Evolutionary conservation across 1,140 invertebrate species (phyloP).

Genomic region (Drosophila nannoptera): DNA sequence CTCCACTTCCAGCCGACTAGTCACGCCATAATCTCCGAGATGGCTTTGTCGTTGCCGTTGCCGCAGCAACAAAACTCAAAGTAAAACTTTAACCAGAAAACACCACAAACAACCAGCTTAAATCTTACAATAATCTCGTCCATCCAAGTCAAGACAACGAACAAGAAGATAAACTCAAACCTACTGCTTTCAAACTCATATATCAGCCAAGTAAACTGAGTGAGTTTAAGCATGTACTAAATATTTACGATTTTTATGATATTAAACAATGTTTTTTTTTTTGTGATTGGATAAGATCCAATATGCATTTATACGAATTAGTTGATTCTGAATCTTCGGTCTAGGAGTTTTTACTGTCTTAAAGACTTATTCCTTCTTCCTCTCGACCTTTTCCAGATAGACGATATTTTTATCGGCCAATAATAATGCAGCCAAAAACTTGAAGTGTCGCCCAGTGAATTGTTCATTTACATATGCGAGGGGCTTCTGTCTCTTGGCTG

Average conservation of each 20-base stretch:
- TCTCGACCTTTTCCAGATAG: no score
- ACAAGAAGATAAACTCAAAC: slow-evolving; percentile 22
- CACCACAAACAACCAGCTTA: slow-evolving; percentile 35
- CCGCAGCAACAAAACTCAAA: slow-evolving; percentile 27
- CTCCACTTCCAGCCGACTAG: slow-evolving; percentile 20
- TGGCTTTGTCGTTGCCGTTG: slow-evolving; percentile 27
- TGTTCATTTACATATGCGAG: slow-evolving; percentile 50
- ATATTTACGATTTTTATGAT: neutral
- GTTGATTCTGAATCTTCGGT: no score
- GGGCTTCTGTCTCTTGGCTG: slow-evolving; percentile 24
- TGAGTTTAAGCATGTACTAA: neutral
- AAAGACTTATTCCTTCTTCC: no score
- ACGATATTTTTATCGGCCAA: no score
- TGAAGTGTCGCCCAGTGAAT: slow-evolving; percentile 7
- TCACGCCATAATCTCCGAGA: slow-evolving; percentile 29
- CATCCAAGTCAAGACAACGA: slow-evolving; percentile 10
- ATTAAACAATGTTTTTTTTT: no score
- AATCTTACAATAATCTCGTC: slow-evolving; percentile 34
- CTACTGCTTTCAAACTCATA: neutral
- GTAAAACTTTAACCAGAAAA: slow-evolving; percentile 28
- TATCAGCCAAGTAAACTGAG: neutral
- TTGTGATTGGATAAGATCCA: no score
- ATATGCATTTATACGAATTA: no score
- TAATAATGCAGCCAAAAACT: no score
- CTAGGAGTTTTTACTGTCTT: no score